A percentile compares a stretch with the other conserved stretches of the same genome.
These are phyloP conservation scores for Malthinus flaveolus DNA, from an alignment of 2,888 invertebrate genomes.

Conservation along the genomic window DNA sequence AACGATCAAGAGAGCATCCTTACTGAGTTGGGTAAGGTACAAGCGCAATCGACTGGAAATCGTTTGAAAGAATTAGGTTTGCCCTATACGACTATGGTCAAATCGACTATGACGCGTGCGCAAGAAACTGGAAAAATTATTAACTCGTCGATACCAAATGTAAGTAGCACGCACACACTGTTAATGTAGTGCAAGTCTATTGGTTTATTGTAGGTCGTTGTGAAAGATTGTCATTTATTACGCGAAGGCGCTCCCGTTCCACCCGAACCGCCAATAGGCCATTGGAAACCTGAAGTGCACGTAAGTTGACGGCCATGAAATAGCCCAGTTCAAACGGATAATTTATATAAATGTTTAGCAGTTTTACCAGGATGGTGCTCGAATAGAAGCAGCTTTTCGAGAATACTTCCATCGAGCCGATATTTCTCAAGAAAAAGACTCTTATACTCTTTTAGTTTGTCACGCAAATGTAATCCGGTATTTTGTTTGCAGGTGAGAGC, in stretches of 20 bases:
- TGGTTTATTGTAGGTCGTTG: constrained; percentile 61
- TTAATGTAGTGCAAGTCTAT: background rate
- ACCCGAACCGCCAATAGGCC: constrained; percentile 87
- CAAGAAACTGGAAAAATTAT: constrained; percentile 89
- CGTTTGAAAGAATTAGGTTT: constrained; percentile 76
- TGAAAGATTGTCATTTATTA: constrained; percentile 72
- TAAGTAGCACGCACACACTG: too few species aligned
- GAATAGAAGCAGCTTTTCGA: constrained; percentile 95
- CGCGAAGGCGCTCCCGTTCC: constrained; percentile 94
- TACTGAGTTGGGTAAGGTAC: constrained; percentile 79
- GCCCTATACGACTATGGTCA: constrained; percentile 78
- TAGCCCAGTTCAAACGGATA: background rate
- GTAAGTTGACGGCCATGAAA: constrained; percentile 55
- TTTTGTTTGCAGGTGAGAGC: constrained; percentile 33
- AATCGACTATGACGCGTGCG: constrained; percentile 93
- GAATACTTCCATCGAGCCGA: constrained; percentile 91
- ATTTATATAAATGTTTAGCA: constrained; percentile 63
- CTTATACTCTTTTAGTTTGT: constrained; percentile 90
- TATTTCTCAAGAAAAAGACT: constrained; percentile 76
- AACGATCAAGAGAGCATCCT: constrained; percentile 74
- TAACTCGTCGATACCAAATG: constrained; percentile 63
- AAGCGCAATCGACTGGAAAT: constrained; percentile 84
- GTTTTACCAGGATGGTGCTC: constrained; percentile 90
- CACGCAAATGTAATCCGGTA: constrained; percentile 97
- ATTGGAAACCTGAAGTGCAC: constrained; percentile 83